Conservation (phyloP, 2,797 vertebrate species). For the Tarsius wallacei region DNA sequence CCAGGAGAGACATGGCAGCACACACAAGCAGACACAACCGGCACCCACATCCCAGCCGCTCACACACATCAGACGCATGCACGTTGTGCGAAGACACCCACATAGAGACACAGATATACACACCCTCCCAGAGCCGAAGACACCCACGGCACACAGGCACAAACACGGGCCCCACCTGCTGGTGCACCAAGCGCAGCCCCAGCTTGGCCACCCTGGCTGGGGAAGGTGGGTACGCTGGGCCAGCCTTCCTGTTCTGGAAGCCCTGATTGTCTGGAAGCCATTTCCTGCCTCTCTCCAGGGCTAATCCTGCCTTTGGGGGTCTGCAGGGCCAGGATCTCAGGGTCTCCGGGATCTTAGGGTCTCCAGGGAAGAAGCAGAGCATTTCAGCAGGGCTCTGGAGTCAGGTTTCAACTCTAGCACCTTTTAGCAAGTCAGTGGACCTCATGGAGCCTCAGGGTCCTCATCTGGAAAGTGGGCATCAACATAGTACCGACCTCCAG, state of each 20-base stretch:
- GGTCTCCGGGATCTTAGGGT: too few species aligned
- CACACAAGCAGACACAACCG: slow-evolving; percentile 6
- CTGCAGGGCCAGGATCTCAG: not conserved
- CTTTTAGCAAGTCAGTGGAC: not conserved
- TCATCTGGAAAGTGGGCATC: not conserved
- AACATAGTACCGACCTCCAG: not conserved
- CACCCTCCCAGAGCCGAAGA: not conserved
- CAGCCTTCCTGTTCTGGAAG: not conserved
- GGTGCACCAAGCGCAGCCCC: not conserved
- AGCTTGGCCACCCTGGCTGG: not conserved
- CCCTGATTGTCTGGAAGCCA: not conserved
- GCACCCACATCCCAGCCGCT: not conserved
- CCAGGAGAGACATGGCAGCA: not conserved
- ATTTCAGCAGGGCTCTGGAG: not conserved
- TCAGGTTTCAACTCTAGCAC: not conserved
- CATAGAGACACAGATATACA: not conserved
- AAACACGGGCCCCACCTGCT: not conserved
- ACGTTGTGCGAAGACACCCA: not conserved
- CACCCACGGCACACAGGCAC: not conserved
- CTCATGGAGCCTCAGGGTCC: not conserved
- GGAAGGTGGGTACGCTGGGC: not conserved
- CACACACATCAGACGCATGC: not conserved
- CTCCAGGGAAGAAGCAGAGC: not conserved
- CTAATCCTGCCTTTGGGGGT: not conserved
- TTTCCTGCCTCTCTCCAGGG: not conserved